These are phyloP conservation scores for Oryzias woworae DNA, from an alignment of 2,113 vertebrate species.

Conservation along the genomic window DNA sequence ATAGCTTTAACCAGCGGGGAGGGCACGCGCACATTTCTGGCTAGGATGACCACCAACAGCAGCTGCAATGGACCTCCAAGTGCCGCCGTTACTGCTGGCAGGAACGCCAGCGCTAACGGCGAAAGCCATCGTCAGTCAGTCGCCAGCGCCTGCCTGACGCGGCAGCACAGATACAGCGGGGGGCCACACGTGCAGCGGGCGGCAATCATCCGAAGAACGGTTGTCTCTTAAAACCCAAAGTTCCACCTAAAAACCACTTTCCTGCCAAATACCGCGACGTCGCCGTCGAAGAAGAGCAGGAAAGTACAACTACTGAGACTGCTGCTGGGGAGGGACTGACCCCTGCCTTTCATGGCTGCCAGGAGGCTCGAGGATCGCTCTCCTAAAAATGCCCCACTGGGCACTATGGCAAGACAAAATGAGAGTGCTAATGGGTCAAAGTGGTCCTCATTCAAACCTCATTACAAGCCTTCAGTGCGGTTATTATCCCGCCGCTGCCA, in stretches of 20 bases:
- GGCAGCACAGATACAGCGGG: constrained; percentile 80
- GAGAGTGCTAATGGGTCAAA: constrained; percentile 3
- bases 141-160: constrained; percentile 64
- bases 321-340: not conserved
- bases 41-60: constrained; percentile 66
- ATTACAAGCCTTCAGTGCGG: constrained; percentile 10
- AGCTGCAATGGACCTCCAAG: constrained; percentile 44
- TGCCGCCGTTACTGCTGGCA: fast-evolving
- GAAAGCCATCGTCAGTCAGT: constrained; percentile 28
- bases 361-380: not conserved
- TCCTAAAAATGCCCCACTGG: not conserved
- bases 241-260: constrained; percentile 74
- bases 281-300: constrained; percentile 27
- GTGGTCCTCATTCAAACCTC: constrained; percentile 12
- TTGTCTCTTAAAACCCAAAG: constrained; percentile 78
- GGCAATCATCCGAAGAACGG: constrained; percentile 63
- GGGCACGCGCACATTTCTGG: constrained; percentile 45
- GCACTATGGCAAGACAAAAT: constrained; percentile 1
- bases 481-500: constrained; percentile 7
- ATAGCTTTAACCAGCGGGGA: constrained; percentile 72
- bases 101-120: not conserved
- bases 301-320: constrained; percentile 68
- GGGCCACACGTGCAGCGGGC: constrained; percentile 58
- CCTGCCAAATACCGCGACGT: constrained; percentile 70
- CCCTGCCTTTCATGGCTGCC: constrained; percentile 14